Evolutionary conservation across 2,888 invertebrate species (phyloP), one percentile per base, ranked within the genome.

Genomic region (Troglohyphantes excavatus): DNA sequence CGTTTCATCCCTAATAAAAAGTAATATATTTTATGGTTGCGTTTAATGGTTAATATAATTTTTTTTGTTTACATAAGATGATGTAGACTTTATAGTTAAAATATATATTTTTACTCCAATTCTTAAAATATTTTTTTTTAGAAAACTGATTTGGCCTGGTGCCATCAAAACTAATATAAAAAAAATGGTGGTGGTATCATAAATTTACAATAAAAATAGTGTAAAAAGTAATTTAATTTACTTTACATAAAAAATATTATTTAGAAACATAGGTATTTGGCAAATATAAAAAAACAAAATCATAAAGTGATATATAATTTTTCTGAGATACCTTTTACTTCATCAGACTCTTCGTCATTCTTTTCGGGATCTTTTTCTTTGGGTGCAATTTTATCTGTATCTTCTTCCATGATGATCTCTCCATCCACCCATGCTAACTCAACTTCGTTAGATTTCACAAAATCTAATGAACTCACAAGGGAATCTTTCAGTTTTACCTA

Each of bases 381-480:
- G 26, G 53, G 21, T 17, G 68, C 68, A 53, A 89, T 73, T 87
- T 91, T 91, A 59, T 92, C 92, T 84, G 92, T 92, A 29, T 92
- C 92, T 68, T 91, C 91, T 63, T 92, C 90, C 91, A 92, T 92
- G 23, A 92, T 95, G 86, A 97, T 95, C 92, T 95, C 95, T 0
- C 97, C 98, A 93, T 97, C 96, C 13, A 99, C 95, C 99, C 99
- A 99, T 0, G 99, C 97, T n/a, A 99, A 95, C 93, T 99, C 99
- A 0, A 97, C 96, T 92, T 98, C 97, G 68, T 96, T 96, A 0
- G 96, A 96, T 92, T 96, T 96, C 91, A 97, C 96, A 94, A 99
- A 98, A 91, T 96, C 95, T 86, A 99, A 94, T 9, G 97, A 96
- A 0, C 97, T 97, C 91, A 99, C 97, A 90, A 99, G 94, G 3